Evolutionary conservation across 2,113 vertebrate genomes (phyloP), one percentile per base, ranked within the genome.

Genomic region (Sinocyclocheilus anshuiensis): DNA sequence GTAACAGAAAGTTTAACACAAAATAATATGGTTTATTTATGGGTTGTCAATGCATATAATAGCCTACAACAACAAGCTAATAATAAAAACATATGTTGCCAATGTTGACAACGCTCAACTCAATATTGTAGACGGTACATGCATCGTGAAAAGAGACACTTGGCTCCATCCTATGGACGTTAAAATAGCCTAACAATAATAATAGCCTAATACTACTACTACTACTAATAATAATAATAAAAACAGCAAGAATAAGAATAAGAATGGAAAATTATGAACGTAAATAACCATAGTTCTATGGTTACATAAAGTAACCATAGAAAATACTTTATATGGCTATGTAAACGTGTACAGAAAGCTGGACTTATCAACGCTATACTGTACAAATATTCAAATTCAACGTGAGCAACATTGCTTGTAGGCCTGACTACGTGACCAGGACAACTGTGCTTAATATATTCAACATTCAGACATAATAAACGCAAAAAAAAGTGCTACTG

Each of bases 101-200:
- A 20, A 72, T 39, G 18, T 20, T 39, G 33, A 39, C 33, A 74
- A n/a, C 18, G 42, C 36, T 42, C 69, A 76, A 33, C 9, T 33
- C n/a, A 75, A 72, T 24, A 79, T 59, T 53, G 4, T 36, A 79
- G 39, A 26, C 10, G 4, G 22, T 7, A 7, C 8, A 11, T 26
- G 24, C 8, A 55, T 6, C 12, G 29, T n/a, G 15, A 18, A 76
- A 33, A n/a, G 22, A 48, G 76, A 77, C n/a, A 20, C 42, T 81
- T 81, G 85, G 84, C 87, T 86, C 87, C 86, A 90, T 83, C 87
- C 87, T 77, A 85, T 88, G 85, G 88, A 81, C 77, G 57, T 48
- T 39, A 72, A 39, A 83, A 55, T 53, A 53, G 13, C 13, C 13
- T 53, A 53, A 53, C 2, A 53, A 88, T 65, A 81, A 36, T 61